phyloP scores from a whole-genome alignment of 1,140 invertebrate species.

The Carcinoscorpius rotundicauda region DNA sequence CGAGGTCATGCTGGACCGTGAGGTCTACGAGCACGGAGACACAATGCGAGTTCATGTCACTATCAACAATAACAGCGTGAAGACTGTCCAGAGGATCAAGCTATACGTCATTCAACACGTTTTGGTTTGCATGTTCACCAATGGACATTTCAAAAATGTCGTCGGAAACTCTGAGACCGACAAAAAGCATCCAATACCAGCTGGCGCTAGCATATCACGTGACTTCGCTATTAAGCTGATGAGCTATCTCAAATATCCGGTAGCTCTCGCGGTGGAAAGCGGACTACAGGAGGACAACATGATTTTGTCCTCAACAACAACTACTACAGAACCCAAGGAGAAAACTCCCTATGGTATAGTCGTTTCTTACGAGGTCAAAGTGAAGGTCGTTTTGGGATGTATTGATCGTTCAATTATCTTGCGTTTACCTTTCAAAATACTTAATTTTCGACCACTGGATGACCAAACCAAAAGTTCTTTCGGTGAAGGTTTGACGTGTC shows the following conservation, averaged over 20 bases:
- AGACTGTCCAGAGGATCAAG: slow-evolving; percentile 18
- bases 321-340: slow-evolving; percentile 9
- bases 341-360: slow-evolving; percentile 23
- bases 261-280: slow-evolving; percentile 21
- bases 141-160: slow-evolving; percentile 22
- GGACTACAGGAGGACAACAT: slow-evolving; percentile 6
- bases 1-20: slow-evolving; percentile 15
- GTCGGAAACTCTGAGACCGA: slow-evolving; percentile 17
- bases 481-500: too few relatives aligned
- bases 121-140: slow-evolving; percentile 23
- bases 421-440: slow-evolving; percentile 18
- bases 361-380: slow-evolving; percentile 20
- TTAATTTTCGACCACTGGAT: slow-evolving; percentile 9
- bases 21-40: slow-evolving; percentile 15
- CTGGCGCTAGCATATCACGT: slow-evolving; percentile 14
- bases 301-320: slow-evolving; percentile 14
- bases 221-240: slow-evolving; percentile 15
- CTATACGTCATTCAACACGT: slow-evolving; percentile 22
- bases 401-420: slow-evolving; percentile 18
- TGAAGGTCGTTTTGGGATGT: slow-evolving; percentile 19
- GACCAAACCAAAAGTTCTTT: neutral
- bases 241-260: slow-evolving; percentile 17
- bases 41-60: slow-evolving; percentile 15
- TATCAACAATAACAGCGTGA: slow-evolving; percentile 19
- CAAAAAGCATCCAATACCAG: slow-evolving; percentile 12